Conservation (phyloP, 2,797 vertebrate species). For the Aphelocoma californica region DNA sequence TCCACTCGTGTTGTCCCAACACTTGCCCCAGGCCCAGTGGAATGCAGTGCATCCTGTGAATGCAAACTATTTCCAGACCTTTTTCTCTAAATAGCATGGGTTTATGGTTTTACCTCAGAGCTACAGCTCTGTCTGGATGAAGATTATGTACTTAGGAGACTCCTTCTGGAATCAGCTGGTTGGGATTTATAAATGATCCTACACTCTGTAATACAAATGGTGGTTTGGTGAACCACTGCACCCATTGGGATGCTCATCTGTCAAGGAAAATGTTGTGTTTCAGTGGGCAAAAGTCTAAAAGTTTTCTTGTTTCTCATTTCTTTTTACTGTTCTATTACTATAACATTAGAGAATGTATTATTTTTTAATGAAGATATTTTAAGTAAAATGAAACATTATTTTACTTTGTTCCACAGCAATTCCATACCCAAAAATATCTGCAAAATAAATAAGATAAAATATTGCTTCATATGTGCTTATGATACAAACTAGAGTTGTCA, state of each 20-base stretch:
- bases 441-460: neutral
- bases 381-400: neutral
- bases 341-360: neutral
- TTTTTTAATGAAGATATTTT: neutral
- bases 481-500: neutral
- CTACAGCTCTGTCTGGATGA: neutral
- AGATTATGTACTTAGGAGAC: neutral
- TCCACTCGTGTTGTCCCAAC: fast-evolving
- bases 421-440: neutral
- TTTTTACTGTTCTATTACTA: neutral
- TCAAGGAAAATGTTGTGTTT: neutral
- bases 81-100: neutral
- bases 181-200: neutral
- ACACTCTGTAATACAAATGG: fast-evolving
- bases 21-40: too few species aligned
- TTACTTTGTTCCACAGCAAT: neutral
- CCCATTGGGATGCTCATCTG: neutral
- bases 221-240: neutral
- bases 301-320: neutral
- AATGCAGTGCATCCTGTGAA: neutral
- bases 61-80: neutral
- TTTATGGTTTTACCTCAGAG: neutral
- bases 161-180: neutral
- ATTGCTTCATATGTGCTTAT: neutral
- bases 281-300: neutral